These are phyloP conservation scores for Athene noctua DNA, from an alignment of 2,113 vertebrate genomes.

Conservation along the genomic window DNA sequence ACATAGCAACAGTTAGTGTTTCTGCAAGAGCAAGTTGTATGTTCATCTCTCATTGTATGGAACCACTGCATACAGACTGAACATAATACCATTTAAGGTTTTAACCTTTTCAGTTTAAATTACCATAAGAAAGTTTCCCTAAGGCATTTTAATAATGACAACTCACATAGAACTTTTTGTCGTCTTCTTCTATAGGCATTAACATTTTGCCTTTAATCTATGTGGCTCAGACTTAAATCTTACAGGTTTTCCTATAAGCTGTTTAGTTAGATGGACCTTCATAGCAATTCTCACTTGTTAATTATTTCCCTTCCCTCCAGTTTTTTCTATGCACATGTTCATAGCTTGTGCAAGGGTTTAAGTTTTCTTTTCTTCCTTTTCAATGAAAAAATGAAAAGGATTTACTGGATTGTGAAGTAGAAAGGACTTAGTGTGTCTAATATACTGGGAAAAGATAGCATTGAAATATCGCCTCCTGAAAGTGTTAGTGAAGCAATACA, in stretches of 20 bases:
- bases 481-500: background rate
- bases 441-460: background rate
- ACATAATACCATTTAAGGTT: conserved; percentile 50
- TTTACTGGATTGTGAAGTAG: conserved; percentile 5
- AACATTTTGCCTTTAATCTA: conserved; percentile 61
- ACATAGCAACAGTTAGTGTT: conserved; percentile 34
- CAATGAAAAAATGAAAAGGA: conserved; percentile 35
- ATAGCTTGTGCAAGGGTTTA: conserved; percentile 36
- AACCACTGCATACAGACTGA: background rate
- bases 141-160: conserved; percentile 63
- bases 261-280: conserved; percentile 53
- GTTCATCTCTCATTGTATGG: conserved; percentile 19
- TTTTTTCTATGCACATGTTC: conserved; percentile 32
- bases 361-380: conserved; percentile 27
- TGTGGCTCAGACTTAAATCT: conserved; percentile 49
- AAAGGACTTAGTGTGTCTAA: conserved; percentile 11
- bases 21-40: conserved; percentile 22
- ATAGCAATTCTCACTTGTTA: conserved; percentile 48
- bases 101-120: conserved; percentile 69
- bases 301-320: conserved; percentile 44
- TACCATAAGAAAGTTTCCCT: conserved; percentile 56
- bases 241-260: conserved; percentile 55
- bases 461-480: background rate
- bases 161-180: conserved; percentile 66
- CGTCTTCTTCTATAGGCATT: conserved; percentile 49